Conservation (phyloP, 1,140 invertebrate species). For the Radopholus similis region DNA sequence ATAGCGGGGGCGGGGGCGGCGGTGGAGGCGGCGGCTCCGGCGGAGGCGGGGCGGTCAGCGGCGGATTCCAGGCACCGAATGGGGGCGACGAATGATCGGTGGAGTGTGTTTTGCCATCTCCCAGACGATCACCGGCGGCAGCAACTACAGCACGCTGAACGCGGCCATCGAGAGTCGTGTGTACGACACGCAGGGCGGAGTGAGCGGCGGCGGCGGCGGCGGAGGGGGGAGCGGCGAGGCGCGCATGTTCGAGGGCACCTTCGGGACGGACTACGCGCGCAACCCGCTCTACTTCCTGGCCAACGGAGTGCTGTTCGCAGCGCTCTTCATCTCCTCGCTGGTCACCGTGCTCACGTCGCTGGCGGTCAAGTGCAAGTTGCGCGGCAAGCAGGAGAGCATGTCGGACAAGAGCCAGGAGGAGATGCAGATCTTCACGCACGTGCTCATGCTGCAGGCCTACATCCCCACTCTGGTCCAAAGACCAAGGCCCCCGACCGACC, state of each 20-base stretch:
- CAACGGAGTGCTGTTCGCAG: slow-evolving; percentile 9
- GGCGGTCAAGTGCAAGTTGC: slow-evolving; percentile 25
- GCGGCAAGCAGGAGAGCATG: slow-evolving; percentile 22
- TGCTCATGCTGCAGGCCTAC: slow-evolving; percentile 36
- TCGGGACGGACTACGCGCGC: slow-evolving; percentile 15
- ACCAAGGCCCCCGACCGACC: neutral
- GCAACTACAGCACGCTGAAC: slow-evolving; percentile 7
- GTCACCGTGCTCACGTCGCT: slow-evolving; percentile 28
- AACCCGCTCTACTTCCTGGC: slow-evolving; percentile 15
- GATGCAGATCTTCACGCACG: slow-evolving; percentile 28
- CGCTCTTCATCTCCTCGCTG: slow-evolving; percentile 13
- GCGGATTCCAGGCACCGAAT: slow-evolving; percentile 1
- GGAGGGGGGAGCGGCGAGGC: neutral
- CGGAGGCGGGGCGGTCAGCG: neutral
- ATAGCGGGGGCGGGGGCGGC: neutral
- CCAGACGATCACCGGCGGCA: slow-evolving; percentile 11
- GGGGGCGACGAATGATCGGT: neutral
- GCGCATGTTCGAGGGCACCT: slow-evolving; percentile 2
- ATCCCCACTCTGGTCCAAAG: slow-evolving; percentile 22
- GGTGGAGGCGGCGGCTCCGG: neutral
- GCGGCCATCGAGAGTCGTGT: slow-evolving; percentile 4
- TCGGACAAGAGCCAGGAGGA: slow-evolving; percentile 37
- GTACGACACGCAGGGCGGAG: neutral
- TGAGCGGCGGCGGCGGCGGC: neutral
- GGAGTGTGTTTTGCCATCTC: neutral